phyloP scores from a whole-genome alignment of 2,797 vertebrate genomes.

The Vultur gryphus region DNA sequence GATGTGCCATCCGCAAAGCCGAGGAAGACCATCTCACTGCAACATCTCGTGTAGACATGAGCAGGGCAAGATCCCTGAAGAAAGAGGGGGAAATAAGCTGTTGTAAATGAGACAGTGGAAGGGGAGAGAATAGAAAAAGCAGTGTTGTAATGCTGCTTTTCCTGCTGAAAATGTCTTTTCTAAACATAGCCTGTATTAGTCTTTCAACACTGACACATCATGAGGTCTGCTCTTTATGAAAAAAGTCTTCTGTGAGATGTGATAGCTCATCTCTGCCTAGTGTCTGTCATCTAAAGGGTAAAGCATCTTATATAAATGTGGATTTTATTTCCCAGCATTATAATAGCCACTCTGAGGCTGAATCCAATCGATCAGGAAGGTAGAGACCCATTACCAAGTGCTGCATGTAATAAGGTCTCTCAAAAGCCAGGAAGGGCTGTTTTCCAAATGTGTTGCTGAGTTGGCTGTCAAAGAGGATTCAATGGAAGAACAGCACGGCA shows the following conservation, averaged over 20 bases:
- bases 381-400: background rate
- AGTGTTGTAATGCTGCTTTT: background rate
- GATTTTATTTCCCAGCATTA: background rate
- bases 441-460: background rate
- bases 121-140: background rate
- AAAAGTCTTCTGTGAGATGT: background rate
- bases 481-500: background rate
- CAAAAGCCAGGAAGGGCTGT: background rate
- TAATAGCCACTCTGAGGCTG: background rate
- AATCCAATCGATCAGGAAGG: background rate
- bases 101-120: background rate
- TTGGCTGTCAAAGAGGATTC: background rate
- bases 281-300: conserved; percentile 4
- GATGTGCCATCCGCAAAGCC: background rate
- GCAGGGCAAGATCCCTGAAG: background rate
- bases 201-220: background rate
- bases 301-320: background rate
- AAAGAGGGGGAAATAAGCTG: background rate
- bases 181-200: background rate
- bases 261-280: background rate
- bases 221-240: background rate
- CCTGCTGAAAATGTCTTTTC: background rate
- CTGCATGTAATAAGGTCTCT: background rate
- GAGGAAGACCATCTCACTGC: background rate
- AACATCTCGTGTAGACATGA: background rate